phyloP scores from a whole-genome alignment of 2,888 invertebrate species.

The Chromoteleia sp. region DNA sequence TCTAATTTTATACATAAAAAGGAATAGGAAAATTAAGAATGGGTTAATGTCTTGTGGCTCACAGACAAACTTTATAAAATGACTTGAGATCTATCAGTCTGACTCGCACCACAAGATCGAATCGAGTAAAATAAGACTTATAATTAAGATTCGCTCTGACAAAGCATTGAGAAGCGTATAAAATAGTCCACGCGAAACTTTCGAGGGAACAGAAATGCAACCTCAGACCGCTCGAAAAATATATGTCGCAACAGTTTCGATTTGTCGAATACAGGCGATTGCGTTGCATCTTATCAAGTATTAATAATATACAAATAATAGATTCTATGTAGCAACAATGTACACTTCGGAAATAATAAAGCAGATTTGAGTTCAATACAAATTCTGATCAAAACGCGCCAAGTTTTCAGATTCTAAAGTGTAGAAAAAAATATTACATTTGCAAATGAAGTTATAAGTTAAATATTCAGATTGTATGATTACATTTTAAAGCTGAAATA shows the following conservation, averaged over 20 bases:
- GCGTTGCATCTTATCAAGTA: constrained; percentile 29
- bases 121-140: constrained; percentile 27
- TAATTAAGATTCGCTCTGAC: constrained; percentile 36
- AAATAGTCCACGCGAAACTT: constrained; percentile 27
- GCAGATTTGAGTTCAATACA: background rate
- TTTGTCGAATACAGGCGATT: constrained; percentile 42
- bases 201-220: constrained; percentile 12
- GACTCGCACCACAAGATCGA: constrained; percentile 48
- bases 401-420: background rate
- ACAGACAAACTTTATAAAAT: constrained; percentile 30
- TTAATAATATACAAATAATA: constrained; percentile 32
- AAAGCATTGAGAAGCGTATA: constrained; percentile 50
- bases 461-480: background rate
- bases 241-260: constrained; percentile 34
- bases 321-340: constrained; percentile 32
- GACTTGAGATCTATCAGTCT: constrained; percentile 49
- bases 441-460: background rate
- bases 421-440: background rate
- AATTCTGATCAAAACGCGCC: no score
- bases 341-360: constrained; percentile 16
- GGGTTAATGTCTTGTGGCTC: constrained; percentile 50
- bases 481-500: no score
- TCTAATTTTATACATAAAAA: constrained; percentile 4
- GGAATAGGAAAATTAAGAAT: constrained; percentile 21
- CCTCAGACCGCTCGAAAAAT: constrained; percentile 29